Percentiles rank a stretch among this genome's conserved stretches.
phyloP scores from a whole-genome alignment of 2,888 invertebrate genomes.

The Aleiodes leptofemur region DNA sequence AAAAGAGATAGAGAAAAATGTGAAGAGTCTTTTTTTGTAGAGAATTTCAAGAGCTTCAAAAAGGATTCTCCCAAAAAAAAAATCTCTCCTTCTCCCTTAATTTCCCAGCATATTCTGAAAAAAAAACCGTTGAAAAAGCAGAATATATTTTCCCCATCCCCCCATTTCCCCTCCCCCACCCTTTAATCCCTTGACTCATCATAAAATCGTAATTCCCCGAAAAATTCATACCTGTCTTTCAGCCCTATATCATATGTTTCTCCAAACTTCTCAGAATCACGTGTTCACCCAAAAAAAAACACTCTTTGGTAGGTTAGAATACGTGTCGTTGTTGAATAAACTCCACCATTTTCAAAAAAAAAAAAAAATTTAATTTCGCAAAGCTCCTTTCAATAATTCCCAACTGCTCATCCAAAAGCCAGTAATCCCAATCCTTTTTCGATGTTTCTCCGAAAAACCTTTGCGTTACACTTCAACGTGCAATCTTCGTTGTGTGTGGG shows the following conservation, averaged over 20 bases:
- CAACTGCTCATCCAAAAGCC: neutral
- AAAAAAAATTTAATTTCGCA: neutral
- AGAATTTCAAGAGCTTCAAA: too few species aligned
- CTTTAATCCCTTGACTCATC: neutral
- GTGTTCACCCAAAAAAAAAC: conserved; percentile 2
- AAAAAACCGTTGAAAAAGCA: too few species aligned
- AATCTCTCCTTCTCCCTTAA: too few species aligned
- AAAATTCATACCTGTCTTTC: conserved; percentile 12
- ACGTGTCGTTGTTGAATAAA: neutral
- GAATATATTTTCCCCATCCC: too few species aligned
- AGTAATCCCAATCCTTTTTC: conserved; percentile 4
- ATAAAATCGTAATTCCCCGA: neutral
- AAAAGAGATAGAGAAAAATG: too few species aligned
- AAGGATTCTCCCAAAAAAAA: too few species aligned
- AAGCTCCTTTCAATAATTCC: neutral
- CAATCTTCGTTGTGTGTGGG: neutral
- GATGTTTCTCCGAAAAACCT: neutral
- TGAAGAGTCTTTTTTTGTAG: too few species aligned
- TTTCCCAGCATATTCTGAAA: too few species aligned
- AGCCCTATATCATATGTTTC: neutral
- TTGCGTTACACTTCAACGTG: neutral
- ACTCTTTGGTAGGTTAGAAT: conserved; percentile 19
- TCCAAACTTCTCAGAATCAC: conserved; percentile 4
- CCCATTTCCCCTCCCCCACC: neutral
- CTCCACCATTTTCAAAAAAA: neutral